Base-by-base conservation (phyloP, 1,140 invertebrate genomes). In the Gryon sp. region DNA sequence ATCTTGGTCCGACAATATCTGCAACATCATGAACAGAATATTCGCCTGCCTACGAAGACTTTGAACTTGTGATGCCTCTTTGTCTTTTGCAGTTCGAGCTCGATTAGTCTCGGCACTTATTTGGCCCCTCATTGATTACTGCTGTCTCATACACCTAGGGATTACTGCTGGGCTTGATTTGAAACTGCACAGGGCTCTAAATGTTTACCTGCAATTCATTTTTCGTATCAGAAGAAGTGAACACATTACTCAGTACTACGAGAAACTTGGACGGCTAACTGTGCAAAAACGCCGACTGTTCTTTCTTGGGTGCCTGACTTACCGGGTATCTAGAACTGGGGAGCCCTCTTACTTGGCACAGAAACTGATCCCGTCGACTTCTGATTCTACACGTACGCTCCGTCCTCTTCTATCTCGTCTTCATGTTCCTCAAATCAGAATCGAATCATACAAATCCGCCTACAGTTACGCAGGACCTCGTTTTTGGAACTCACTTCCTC, bases 201-300 rank as follows among this genome's bases (percentile, higher is more conserved):
- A 52, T 22, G 46, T 30, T 1, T n/a, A 2, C 11, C 20, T 36
- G 20, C 2, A 30, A n/a, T 52, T 34, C 5, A 52, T 36, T 3
- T 52, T 52, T 22, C 9, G 9, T 19, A 1, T 34, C 5, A 18
- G 18, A 34, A 2, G 18, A 5, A 1, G 8, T 4, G 30, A 19
- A 2, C 46, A 52, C 12, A 52, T 52, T 12, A 12, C 30, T 2
- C 28, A 28, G 1, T 52, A 34, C 12, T 52, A 20, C 6, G 16
- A 34, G 4, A 19, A 20, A 20, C 19, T 52, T 6, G 46, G 46
- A n/a, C 36, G 46, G 46, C 8, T 52, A 20, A 34, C 32, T 6
- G n/a, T 52, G 0, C 9, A 12, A 11, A 34, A 52, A 18, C 46
- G 46, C 9, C 46, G 30, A 2, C 15, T 30, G 18, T 48, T 30